phyloP scores from a whole-genome alignment of 2,888 invertebrate species.

The Phortica okadai region DNA sequence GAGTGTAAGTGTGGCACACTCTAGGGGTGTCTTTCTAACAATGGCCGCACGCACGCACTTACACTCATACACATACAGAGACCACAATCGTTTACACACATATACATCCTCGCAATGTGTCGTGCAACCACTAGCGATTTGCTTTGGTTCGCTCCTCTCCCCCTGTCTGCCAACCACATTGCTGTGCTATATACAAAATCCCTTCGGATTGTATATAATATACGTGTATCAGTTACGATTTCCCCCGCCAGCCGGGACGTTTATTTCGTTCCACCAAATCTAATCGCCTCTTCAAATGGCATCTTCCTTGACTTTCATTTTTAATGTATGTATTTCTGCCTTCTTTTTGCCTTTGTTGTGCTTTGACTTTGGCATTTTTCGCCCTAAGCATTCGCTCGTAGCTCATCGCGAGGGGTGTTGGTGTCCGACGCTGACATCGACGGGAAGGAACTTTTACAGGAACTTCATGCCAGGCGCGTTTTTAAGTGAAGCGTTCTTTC shows the following conservation, averaged over 20 bases:
- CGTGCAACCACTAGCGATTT: conserved; percentile 20
- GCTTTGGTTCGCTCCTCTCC: background rate
- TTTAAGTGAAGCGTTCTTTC: conserved; percentile 62
- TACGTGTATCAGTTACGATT: conserved; percentile 33
- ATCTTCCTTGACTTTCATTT: conserved; percentile 67
- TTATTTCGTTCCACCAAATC: conserved; percentile 50
- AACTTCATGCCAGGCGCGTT: conserved; percentile 35
- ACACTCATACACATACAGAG: conserved; percentile 37
- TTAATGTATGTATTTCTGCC: conserved; percentile 50
- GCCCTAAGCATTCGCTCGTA: background rate
- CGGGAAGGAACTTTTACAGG: conserved; percentile 22
- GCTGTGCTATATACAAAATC: conserved; percentile 1
- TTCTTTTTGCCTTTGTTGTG: conserved; percentile 11
- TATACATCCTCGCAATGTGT: background rate
- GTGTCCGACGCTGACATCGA: background rate
- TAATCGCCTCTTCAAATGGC: conserved; percentile 56
- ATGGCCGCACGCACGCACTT: conserved; percentile 60
- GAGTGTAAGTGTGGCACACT: conserved; percentile 27
- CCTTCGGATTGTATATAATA: conserved; percentile 54
- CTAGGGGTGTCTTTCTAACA: conserved; percentile 50
- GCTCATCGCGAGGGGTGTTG: conserved; percentile 51
- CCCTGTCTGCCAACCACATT: conserved; percentile 6
- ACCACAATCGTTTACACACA: conserved; percentile 22
- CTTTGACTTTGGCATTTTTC: conserved; percentile 35
- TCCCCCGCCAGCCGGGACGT: conserved; percentile 27